phyloP scores from a whole-genome alignment of 2,113 vertebrate genomes.

The Cathartes aura region DNA sequence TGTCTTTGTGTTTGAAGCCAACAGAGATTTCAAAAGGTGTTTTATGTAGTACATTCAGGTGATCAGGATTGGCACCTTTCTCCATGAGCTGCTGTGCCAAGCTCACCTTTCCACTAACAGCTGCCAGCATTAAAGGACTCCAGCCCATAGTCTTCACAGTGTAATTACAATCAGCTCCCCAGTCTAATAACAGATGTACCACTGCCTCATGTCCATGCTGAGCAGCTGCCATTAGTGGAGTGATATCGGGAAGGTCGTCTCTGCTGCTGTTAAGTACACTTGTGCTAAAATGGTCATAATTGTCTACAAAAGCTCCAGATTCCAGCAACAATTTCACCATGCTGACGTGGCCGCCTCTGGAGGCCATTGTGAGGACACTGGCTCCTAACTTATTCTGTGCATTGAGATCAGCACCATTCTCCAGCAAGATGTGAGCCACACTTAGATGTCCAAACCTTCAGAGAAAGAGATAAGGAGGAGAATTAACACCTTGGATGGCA shows the following conservation, averaged over 20 bases:
- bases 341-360: conserved; percentile 88
- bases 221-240: conserved; percentile 88
- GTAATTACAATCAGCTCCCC: conserved; percentile 89
- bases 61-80: conserved; percentile 90
- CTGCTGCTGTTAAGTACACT: conserved; percentile 71
- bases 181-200: conserved; percentile 88
- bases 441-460: conserved; percentile 89
- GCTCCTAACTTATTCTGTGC: conserved; percentile 93
- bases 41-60: conserved; percentile 88
- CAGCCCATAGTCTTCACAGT: conserved; percentile 85
- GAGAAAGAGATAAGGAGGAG: not conserved
- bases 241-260: conserved; percentile 86
- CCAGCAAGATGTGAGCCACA: conserved; percentile 90
- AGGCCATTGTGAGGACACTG: conserved; percentile 90
- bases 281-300: conserved; percentile 80
- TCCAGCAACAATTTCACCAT: conserved; percentile 91
- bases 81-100: conserved; percentile 90
- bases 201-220: conserved; percentile 89
- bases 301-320: conserved; percentile 87
- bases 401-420: conserved; percentile 93
- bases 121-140: conserved; percentile 93
- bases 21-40: conserved; percentile 92
- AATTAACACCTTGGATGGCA: not conserved
- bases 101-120: conserved; percentile 84
- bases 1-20: conserved; percentile 88